Evolutionary conservation across 2,888 invertebrate genomes (phyloP), one percentile per base, ranked within the genome.

Genomic region (Leptarthrus brevirostris): DNA sequence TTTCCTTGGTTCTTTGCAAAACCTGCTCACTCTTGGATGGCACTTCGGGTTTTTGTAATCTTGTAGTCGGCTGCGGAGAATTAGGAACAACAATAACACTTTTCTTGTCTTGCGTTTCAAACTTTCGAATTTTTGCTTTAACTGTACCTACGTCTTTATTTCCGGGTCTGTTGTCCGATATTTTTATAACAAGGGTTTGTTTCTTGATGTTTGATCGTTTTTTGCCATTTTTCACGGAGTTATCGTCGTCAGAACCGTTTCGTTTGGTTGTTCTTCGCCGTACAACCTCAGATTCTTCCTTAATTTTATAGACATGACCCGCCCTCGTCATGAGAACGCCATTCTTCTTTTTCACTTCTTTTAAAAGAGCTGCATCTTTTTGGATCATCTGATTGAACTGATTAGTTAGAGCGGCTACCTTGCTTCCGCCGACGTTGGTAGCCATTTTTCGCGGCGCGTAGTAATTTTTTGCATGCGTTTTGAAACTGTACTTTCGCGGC

Each of bases 351-450:
- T 88, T 89, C 3, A 88, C 86, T 80, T 88, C 88, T 77, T 87
- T 88, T 47, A 87, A 81, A 5, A 87, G 80, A 3, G 81, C 80
- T 10, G 80, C 80, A 76, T 85, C 85, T 75, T 83, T 83, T 72
- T 85, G 83, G 76, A 89, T 87, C 79, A 91, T 86, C 81, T 90
- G 88, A 80, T 92, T 91, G 79, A 91, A 92, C 80, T 91, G 91
- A 77, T 89, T 88, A 0, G 92, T 90, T 74, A 92, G 82, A 81
- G 90, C 89, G 56, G 91, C 89, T 36, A 92, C 92, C 82, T 89
- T 88, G 78, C 86, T 90, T 75, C 87, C 79, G 12, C 79, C 74
- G 18, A 44, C 49, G 66, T 70, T 74, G 54, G 61, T 75, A 18
- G 74, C 66, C 80, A 81, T 80, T 78, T 80, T 81, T 1, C 84